phyloP scores from a whole-genome alignment of 1,140 invertebrate species.

The Conus betulinus region DNA sequence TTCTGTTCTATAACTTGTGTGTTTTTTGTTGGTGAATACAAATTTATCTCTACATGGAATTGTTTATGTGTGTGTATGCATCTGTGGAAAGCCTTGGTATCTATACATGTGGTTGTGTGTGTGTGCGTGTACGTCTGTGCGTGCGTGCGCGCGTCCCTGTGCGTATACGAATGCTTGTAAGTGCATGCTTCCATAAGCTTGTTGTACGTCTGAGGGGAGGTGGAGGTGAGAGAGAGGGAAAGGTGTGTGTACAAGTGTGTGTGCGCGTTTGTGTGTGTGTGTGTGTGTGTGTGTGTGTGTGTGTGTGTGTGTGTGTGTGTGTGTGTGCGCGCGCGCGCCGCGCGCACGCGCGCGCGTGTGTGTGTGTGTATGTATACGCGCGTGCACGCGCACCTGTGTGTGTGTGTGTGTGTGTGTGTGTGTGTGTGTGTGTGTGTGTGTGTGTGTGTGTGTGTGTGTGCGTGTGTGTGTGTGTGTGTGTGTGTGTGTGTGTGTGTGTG shows the following conservation, averaged over 20 bases:
- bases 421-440: neutral
- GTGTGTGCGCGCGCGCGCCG: constrained; percentile 24
- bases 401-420: neutral
- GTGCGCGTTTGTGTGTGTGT: too few relatives aligned
- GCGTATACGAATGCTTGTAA: neutral
- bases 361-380: neutral
- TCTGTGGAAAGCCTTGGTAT: constrained; percentile 3
- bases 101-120: constrained; percentile 19
- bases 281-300: constrained; percentile 26
- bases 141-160: neutral
- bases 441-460: neutral
- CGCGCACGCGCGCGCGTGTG: neutral
- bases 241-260: too few relatives aligned
- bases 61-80: constrained; percentile 27
- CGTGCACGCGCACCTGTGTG: neutral
- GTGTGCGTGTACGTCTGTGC: constrained; percentile 9
- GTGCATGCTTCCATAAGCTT: neutral
- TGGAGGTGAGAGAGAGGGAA: too few relatives aligned
- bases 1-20: too few relatives aligned
- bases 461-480: constrained; percentile 5
- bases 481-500: neutral
- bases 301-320: constrained; percentile 12
- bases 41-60: too few relatives aligned
- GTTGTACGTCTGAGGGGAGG: too few relatives aligned
- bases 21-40: too few relatives aligned